phyloP scores from a whole-genome alignment of 2,797 vertebrate species.

The Linurgus olivaceus region DNA sequence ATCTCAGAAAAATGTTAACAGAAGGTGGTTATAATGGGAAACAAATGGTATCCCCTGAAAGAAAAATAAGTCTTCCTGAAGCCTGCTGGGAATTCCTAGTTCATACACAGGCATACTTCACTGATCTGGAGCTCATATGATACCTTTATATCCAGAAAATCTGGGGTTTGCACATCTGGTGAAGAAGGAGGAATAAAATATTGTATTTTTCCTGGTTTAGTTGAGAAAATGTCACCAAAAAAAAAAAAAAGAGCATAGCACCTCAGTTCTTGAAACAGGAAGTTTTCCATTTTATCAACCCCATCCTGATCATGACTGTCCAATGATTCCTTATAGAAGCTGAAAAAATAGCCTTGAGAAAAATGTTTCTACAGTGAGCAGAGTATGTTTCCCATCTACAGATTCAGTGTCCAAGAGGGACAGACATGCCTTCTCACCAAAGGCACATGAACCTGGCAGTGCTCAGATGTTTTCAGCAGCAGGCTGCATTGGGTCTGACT shows the following conservation, averaged over 20 bases:
- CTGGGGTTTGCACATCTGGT: conserved; percentile 9
- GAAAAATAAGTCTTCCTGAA: conserved; percentile 54
- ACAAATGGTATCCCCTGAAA: conserved; percentile 60
- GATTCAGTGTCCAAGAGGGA: neutral
- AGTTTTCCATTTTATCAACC: neutral
- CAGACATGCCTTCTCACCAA: neutral
- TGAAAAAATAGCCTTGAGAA: neutral
- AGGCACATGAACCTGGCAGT: neutral
- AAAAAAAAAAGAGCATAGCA: neutral
- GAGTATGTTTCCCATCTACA: neutral
- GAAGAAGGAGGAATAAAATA: conserved; percentile 6
- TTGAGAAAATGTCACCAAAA: conserved; percentile 24
- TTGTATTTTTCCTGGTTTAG: conserved; percentile 27
- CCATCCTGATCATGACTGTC: neutral
- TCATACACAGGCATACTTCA: conserved; percentile 32
- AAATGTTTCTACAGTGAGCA: neutral
- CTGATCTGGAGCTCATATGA: conserved; percentile 29
- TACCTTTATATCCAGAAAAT: conserved; percentile 43
- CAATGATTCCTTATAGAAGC: neutral
- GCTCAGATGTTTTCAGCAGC: neutral
- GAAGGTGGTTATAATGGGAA: conserved; percentile 63
- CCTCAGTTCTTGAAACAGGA: neutral
- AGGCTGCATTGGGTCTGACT: neutral
- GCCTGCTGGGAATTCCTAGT: conserved; percentile 58
- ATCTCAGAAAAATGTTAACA: conserved; percentile 65